Conservation (phyloP, 2,113 vertebrate genomes). For the Catharus fuscescens region DNA sequence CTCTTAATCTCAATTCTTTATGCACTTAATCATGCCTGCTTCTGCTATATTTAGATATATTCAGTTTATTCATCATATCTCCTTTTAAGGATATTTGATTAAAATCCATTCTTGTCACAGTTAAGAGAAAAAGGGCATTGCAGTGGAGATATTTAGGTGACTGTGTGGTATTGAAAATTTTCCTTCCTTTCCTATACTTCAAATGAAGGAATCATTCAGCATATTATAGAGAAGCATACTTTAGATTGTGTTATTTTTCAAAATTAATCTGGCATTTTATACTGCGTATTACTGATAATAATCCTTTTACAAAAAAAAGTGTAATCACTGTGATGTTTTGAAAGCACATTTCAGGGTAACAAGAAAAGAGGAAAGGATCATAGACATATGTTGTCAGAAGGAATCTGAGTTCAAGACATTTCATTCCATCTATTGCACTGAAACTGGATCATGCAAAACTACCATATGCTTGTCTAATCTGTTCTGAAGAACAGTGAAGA, state of each 20-base stretch:
- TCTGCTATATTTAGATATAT: conserved; percentile 43
- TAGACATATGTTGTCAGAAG: not conserved
- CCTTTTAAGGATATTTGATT: conserved; percentile 17
- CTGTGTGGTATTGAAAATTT: not conserved
- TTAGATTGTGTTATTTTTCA: not conserved
- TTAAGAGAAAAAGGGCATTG: not conserved
- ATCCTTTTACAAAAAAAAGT: not conserved
- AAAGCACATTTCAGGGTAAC: not conserved
- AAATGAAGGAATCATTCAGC: not conserved
- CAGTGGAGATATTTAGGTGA: not conserved
- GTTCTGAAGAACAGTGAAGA: conserved; percentile 26
- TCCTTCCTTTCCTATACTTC: not conserved
- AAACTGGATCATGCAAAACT: not conserved
- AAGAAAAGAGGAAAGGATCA: not conserved
- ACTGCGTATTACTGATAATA: not conserved
- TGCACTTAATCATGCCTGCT: conserved; percentile 43
- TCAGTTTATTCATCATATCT: conserved; percentile 6
- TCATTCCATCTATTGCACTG: not conserved
- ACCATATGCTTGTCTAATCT: conserved; percentile 42
- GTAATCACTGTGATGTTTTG: not conserved
- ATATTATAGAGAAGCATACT: not conserved
- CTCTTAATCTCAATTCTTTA: conserved; percentile 48
- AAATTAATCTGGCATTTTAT: not conserved
- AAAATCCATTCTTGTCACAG: not conserved
- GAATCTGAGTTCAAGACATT: not conserved